Conservation (phyloP, 2,888 invertebrate genomes). For the Drosophila heteroneura region DNA sequence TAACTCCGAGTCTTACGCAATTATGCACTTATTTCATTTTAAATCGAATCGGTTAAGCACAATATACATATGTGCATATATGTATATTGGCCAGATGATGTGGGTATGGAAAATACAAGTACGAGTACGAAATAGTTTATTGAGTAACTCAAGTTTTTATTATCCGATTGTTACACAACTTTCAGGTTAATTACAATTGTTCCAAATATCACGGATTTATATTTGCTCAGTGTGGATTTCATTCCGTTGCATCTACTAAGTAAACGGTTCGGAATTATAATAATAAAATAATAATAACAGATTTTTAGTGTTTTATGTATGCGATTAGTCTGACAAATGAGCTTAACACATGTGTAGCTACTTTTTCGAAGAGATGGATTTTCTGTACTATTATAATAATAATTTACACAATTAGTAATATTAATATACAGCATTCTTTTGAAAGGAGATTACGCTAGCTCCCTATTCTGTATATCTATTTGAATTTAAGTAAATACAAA, state of each 20-base stretch:
- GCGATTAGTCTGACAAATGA: too few species aligned
- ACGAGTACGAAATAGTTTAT: constrained; percentile 8
- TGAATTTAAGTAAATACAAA: background rate
- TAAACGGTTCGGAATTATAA: background rate
- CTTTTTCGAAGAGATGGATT: background rate
- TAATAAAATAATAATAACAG: background rate
- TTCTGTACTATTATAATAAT: background rate
- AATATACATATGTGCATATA: background rate
- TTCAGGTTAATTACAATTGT: background rate
- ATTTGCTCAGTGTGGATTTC: background rate
- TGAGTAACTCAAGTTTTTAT: constrained; percentile 10
- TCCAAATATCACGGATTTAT: background rate
- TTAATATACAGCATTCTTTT: background rate
- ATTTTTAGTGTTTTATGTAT: background rate
- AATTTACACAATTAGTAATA: background rate
- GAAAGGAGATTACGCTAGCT: background rate
- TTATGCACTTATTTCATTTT: constrained; percentile 23
- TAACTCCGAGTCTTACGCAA: constrained; percentile 26
- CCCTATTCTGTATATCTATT: background rate
- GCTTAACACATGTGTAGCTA: too few species aligned
- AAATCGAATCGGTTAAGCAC: constrained; percentile 14
- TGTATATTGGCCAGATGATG: background rate
- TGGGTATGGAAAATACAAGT: background rate
- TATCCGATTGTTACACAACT: background rate
- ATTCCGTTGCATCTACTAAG: background rate